These are phyloP conservation scores for Nephila pilipes DNA, from an alignment of 1,140 invertebrate genomes.

Conservation along the genomic window DNA sequence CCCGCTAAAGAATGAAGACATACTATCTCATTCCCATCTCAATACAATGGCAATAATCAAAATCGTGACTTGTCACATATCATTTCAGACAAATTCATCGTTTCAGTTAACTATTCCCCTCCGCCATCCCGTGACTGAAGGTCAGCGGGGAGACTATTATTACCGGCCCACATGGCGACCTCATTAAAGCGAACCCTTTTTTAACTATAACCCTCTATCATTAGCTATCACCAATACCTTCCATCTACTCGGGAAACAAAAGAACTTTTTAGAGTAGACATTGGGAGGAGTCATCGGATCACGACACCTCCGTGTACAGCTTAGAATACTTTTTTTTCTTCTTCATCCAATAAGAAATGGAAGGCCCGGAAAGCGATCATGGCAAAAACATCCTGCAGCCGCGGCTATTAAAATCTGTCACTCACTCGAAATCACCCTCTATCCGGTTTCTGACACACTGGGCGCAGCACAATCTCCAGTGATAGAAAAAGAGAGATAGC, in stretches of 20 bases:
- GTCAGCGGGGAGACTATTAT: neutral
- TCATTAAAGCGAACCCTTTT: neutral
- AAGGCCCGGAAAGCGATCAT: slow-evolving; percentile 30
- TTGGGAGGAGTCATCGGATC: slow-evolving; percentile 4
- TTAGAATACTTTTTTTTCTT: neutral
- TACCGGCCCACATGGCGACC: neutral
- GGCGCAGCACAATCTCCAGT: neutral
- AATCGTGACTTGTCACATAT: slow-evolving; percentile 27
- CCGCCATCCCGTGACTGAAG: slow-evolving; percentile 12
- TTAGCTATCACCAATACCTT: neutral
- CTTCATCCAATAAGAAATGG: neutral
- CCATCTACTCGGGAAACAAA: slow-evolving; percentile 3
- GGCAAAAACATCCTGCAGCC: slow-evolving; percentile 42
- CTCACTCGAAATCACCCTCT: slow-evolving; percentile 10
- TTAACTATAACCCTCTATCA: neutral
- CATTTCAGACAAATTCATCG: slow-evolving; percentile 20
- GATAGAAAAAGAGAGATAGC: neutral
- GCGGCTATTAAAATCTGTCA: slow-evolving; percentile 62
- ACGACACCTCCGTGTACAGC: neutral
- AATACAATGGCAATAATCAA: slow-evolving; percentile 13
- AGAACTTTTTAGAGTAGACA: slow-evolving; percentile 16
- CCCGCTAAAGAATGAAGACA: neutral
- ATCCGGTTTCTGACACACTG: slow-evolving; percentile 46
- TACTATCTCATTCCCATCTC: neutral
- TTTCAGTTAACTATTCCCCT: slow-evolving; percentile 7